Base-by-base conservation (phyloP, 2,797 vertebrate genomes). In the Loris lydekkerianus region DNA sequence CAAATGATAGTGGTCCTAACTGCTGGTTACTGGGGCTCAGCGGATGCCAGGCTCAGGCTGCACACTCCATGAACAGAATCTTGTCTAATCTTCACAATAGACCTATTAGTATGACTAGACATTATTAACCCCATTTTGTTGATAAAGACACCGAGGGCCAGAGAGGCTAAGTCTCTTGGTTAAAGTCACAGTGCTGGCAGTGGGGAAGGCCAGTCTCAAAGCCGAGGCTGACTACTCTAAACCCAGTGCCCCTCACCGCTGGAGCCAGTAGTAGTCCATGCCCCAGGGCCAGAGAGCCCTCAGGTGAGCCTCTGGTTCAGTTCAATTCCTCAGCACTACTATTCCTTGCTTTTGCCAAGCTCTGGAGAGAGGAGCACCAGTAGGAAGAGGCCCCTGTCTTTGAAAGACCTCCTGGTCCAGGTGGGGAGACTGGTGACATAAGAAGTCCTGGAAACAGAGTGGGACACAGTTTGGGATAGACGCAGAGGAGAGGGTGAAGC, bases 41-140 rank as follows among this genome's bases (percentile, higher is more conserved):
- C 27, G 1, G 77, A 40, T 7, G 31, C 70, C 2, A 2, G 15
- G 34, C 10, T 7, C 80, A 21, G 0, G 0, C 29, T 6, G 29
- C n/a, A 20, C 40, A 8, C 34, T 31, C 17, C 0, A 4, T 1
- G 25, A 0, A 5, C 49, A 13, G 18, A 1, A n/a, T 53, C 70
- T 34, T 13, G 1, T 17, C 37, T 53, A 4, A 34, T 18, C 61
- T 20, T 49, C 23, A 84, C 37, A 15, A 14, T 3, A 11, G 2
- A 34, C 67, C 81, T 27, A 18, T 34, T 61, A 53, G 15, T 53
- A 53, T 53, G 46, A 5, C 5, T 21, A 31, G 40, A 21, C 70
- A 69, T 7, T 60, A 40, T 14, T 10, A 78, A 27, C 14, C 20
- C 75, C 23, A 25, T 72, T 63, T 78, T 78, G 78, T 21, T n/a